Conservation (phyloP, 2,797 vertebrate genomes). For the Mormyrus proboscirostris region DNA sequence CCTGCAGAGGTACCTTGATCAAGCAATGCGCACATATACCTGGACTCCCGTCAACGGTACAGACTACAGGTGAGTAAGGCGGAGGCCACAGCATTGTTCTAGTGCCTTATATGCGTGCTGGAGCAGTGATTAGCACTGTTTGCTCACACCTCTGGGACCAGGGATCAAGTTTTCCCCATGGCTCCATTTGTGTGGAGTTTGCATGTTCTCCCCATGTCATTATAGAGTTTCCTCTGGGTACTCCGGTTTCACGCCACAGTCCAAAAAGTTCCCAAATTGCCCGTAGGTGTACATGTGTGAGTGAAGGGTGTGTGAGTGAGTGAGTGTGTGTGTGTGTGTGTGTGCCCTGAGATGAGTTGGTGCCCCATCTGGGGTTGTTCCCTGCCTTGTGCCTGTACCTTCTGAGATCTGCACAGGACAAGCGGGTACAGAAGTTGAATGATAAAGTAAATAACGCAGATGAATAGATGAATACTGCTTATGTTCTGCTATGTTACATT, state of each 20-base stretch:
- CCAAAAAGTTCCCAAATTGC: not conserved
- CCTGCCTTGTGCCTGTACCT: not conserved
- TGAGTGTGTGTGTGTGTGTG: not conserved
- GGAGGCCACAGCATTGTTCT: not conserved
- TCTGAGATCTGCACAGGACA: not conserved
- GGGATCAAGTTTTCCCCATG: not conserved
- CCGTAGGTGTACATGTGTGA: not conserved
- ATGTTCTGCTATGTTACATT: not conserved
- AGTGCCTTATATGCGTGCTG: constrained; percentile 1
- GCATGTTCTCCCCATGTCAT: not conserved
- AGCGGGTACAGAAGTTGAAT: not conserved
- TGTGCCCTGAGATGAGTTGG: not conserved
- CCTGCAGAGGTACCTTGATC: constrained; percentile 86
- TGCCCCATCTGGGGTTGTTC: not conserved
- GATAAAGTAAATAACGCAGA: not conserved
- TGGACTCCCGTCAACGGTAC: constrained; percentile 92
- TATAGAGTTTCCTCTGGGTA: not conserved
- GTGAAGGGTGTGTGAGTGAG: not conserved
- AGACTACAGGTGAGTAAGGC: constrained; percentile 85
- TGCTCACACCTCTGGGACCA: not conserved
- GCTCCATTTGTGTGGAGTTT: not conserved
- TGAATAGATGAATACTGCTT: too few species aligned
- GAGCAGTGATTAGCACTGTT: not conserved
- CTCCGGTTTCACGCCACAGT: not conserved
- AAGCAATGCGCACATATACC: constrained; percentile 80